phyloP scores from a whole-genome alignment of 2,888 invertebrate species.

The Neoaliturus tenellus region DNA sequence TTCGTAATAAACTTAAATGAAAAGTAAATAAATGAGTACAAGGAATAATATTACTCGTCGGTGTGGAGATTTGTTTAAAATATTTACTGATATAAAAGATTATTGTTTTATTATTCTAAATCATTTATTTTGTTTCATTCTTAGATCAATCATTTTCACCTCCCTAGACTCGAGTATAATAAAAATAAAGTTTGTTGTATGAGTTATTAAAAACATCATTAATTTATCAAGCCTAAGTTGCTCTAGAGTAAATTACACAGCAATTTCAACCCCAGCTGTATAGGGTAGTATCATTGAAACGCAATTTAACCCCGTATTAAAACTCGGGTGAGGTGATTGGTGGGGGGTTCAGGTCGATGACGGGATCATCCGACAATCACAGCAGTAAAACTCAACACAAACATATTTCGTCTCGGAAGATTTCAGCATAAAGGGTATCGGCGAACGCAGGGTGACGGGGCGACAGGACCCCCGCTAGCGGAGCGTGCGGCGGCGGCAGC shows the following conservation, averaged over 20 bases:
- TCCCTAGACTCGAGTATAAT: too few relatives aligned
- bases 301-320: slow-evolving; percentile 16
- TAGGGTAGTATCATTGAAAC: slow-evolving; percentile 2
- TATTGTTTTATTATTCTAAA: too few relatives aligned
- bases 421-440: slow-evolving; percentile 50
- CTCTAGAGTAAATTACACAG: not conserved
- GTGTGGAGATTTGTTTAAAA: too few relatives aligned
- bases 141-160: too few relatives aligned
- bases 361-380: not conserved
- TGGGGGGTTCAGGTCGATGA: not conserved
- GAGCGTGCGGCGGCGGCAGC: not conserved
- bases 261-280: not conserved
- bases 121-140: too few relatives aligned
- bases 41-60: too few relatives aligned
- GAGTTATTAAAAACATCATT: too few relatives aligned
- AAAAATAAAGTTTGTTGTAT: too few relatives aligned
- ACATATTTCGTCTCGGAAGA: slow-evolving; percentile 56
- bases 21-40: too few relatives aligned
- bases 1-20: too few relatives aligned
- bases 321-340: not conserved
- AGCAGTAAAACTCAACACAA: slow-evolving; percentile 42
- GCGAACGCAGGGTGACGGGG: not conserved
- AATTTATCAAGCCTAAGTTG: too few relatives aligned
- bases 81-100: too few relatives aligned
- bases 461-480: not conserved